These are phyloP conservation scores for Hypomesus transpacificus DNA, from an alignment of 2,113 vertebrate species.

Conservation along the genomic window DNA sequence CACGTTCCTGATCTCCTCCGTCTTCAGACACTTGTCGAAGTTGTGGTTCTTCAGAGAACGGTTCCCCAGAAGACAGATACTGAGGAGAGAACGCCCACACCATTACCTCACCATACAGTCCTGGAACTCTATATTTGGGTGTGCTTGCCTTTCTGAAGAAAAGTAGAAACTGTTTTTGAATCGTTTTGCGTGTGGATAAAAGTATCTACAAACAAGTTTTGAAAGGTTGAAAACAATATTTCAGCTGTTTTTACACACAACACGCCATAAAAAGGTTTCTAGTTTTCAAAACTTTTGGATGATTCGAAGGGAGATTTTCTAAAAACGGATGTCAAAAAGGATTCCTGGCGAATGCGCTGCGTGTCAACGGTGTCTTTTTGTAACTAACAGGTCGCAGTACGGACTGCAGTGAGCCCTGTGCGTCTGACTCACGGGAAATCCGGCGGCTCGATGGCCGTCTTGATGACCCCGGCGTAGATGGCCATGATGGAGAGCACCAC, in stretches of 20 bases:
- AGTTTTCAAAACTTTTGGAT: no score
- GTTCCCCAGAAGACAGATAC: conserved; percentile 89
- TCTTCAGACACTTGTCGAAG: conserved; percentile 80
- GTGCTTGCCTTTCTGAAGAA: not conserved
- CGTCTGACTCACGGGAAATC: conserved; percentile 77
- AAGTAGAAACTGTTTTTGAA: not conserved
- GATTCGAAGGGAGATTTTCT: no score
- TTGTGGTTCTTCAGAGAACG: conserved; percentile 71
- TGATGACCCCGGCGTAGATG: conserved; percentile 90
- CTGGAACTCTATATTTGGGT: no score
- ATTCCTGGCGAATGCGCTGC: no score
- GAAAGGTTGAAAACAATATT: no score
- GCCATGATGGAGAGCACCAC: conserved; percentile 92
- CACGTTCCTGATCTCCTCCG: conserved; percentile 52
- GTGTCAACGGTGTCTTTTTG: not conserved
- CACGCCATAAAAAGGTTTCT: no score
- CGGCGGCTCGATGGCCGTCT: conserved; percentile 76
- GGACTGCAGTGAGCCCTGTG: no score
- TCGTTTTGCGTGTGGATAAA: not conserved
- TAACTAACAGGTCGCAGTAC: not conserved
- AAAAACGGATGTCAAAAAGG: no score
- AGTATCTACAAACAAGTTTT: no score
- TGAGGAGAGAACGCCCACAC: conserved; percentile 39
- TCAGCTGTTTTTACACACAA: no score
- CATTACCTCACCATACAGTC: not conserved